These are phyloP conservation scores for Maconellicoccus hirsutus DNA, from an alignment of 1,140 invertebrate genomes.

Conservation along the genomic window DNA sequence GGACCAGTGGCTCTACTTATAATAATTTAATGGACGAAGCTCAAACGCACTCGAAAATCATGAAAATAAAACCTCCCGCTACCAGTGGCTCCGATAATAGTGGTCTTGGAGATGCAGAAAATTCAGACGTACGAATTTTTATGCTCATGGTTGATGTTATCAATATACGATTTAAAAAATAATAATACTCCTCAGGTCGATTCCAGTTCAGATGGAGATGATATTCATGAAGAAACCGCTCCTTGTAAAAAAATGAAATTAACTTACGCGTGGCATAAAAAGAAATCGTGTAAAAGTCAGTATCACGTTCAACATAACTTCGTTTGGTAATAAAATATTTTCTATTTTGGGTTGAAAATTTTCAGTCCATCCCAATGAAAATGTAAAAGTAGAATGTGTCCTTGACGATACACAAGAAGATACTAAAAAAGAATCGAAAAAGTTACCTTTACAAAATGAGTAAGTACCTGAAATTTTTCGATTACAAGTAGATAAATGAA, in stretches of 20 bases:
- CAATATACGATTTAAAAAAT: background rate
- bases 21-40: slow-evolving; percentile 24
- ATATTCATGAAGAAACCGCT: background rate
- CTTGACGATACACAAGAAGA: background rate
- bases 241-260: slow-evolving; percentile 14
- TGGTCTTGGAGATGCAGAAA: slow-evolving; percentile 18
- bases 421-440: background rate
- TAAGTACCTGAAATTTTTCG: background rate
- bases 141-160: background rate
- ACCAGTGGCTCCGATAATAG: slow-evolving; percentile 43
- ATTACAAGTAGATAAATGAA: background rate
- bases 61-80: slow-evolving; percentile 26
- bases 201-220: background rate
- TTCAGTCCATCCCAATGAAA: background rate
- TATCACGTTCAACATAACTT: background rate
- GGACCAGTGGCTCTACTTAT: slow-evolving; percentile 55
- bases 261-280: background rate
- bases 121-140: slow-evolving; percentile 17
- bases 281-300: background rate
- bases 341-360: background rate
- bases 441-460: background rate
- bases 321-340: background rate
- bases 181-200: background rate
- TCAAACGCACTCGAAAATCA: slow-evolving; percentile 23
- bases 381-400: background rate